Evolutionary conservation across 2,113 vertebrate species (phyloP), one percentile per base, ranked within the genome.

Genomic region (Alligator mississippiensis): DNA sequence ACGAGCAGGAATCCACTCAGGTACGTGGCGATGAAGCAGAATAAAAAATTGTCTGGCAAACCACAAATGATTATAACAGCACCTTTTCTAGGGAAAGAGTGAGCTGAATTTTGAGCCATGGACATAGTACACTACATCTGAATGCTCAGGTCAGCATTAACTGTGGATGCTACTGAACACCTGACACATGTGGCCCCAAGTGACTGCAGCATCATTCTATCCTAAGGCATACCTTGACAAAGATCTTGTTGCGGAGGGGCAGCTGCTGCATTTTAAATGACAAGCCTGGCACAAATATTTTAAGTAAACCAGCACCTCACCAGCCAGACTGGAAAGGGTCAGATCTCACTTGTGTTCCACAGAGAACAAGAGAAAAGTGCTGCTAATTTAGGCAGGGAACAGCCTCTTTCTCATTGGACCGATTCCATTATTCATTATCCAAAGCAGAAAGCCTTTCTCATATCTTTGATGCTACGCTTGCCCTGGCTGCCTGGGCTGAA

Each of bases 1-100:
- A 60, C 96, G 97, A 38, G 98, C 98, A 9, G 98, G 98, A 83
- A 98, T 99, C 47, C 98, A 98, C 85, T 98, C 98, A 60, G 98
- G 98, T 98, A 95, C 21, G 90, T 81, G 66, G 47, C 57, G 47
- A 72, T 9, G 25, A 70, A 11, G 28, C 63, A 15, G 27, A 68
- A 34, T 9, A 87, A 77, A 9, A 66, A 13, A 62, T 9, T 4
- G 81, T 68, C 14, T 87, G 17, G 4, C 83, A 54, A 76, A 75
- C 59, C 6, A 81, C 64, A 61, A 60, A 1, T 38, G 24, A 76
- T 22, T 63, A 4, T 61, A 30, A 34, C 78, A 17, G 22, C 9
- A 77, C 75, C 87, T 89, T 28, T 9, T 89, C 54, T 82, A 28
- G 9, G 7, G 30, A 82, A 80, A 87, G 84, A 88, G 47, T 25